Base-by-base conservation (phyloP, 2,797 vertebrate genomes). In the Eidolon dupreanum region DNA sequence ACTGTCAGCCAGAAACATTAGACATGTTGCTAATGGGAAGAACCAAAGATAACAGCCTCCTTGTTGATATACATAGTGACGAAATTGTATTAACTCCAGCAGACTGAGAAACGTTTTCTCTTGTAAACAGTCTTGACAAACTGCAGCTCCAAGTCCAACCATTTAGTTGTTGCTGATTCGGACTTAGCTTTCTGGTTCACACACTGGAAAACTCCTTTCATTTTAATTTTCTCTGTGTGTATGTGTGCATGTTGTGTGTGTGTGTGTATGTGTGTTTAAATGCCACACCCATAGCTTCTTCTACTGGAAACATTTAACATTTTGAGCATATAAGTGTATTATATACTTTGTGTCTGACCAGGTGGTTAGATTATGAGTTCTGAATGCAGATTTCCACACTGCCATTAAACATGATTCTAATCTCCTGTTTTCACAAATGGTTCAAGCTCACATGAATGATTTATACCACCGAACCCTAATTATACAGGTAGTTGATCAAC, bases 1-100 rank as follows among this genome's bases (percentile, higher is more conserved):
- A 87, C 95, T 95, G 93, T 78, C 95, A 94, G 95, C 86, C 96
- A 97, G 96, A 97, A 97, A 97, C 98, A 97, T 93, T 83, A 94
- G 46, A 75, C 73, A 31, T 91, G 96, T 96, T 92, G 87, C 95
- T 97, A 98, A 98, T 59, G 46, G 90, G 93, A 91, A 94, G 96
- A 97, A 88, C 22, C 79, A 96, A 93, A 49, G 87, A 89, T 93
- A 97, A 97, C 95, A 96, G 94, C 74, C 78, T 97, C 59, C 93
- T 73, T 26, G 19, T 51, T 81, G 68, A 96, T 3, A 95, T 13
- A 94, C 55, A 84, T 0, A 33, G 93, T 94, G 92, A 95, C 71
- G 97, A 97, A 97, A 93, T 63, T 96, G 19, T 55, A 96, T 94
- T 74, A 93, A 83, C 31, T 36, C 86, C 20, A 49, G 57, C 75